These are phyloP conservation scores for Antechinus stuartii DNA, from an alignment of 2,113 vertebrate genomes.

Conservation along the genomic window DNA sequence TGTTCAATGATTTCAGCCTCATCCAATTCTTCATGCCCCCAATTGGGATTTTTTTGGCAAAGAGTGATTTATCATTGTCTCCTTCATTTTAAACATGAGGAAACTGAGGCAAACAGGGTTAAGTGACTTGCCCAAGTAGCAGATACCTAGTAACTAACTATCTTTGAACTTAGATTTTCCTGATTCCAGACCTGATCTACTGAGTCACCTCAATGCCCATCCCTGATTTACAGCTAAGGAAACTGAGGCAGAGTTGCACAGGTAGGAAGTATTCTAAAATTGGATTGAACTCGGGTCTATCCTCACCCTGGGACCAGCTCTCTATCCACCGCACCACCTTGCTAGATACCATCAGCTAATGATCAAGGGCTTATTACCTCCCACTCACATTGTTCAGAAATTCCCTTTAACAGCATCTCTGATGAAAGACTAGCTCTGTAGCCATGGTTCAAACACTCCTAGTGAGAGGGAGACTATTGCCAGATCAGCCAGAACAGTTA, in stretches of 20 bases:
- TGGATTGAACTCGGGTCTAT: not conserved
- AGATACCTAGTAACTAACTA: not conserved
- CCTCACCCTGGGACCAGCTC: not conserved
- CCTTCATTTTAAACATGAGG: not conserved
- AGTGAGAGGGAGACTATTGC: not conserved
- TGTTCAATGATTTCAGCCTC: not conserved
- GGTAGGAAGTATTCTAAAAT: not conserved
- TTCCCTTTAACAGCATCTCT: not conserved
- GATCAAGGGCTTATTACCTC: not conserved
- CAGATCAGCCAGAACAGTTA: not conserved
- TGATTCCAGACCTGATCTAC: not conserved
- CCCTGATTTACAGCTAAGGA: not conserved
- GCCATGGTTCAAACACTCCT: not conserved
- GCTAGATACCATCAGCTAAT: not conserved
- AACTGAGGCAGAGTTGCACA: not conserved
- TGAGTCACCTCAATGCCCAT: not conserved
- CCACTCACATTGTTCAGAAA: not conserved
- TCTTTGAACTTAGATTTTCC: not conserved
- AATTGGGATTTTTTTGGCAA: not conserved
- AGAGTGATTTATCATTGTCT: not conserved
- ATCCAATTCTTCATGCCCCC: not conserved
- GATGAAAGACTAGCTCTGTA: not conserved
- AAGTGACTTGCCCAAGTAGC: not conserved
- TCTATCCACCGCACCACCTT: not conserved
- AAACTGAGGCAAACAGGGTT: not conserved